Conservation (phyloP, 2,888 invertebrate genomes). For the Eudasyphora cyanicolor region DNA sequence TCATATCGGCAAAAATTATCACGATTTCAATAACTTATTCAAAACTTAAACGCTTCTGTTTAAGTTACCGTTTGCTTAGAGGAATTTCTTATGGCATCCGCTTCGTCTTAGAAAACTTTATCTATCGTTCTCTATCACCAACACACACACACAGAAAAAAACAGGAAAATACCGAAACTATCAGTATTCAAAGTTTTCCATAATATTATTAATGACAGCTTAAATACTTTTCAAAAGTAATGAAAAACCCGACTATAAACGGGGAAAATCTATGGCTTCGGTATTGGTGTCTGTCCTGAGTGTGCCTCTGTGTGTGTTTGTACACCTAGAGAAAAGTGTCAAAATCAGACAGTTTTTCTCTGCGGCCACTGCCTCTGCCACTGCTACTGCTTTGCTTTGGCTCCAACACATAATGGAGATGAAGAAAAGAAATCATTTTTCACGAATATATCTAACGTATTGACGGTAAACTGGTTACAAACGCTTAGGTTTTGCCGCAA, state of each 20-base stretch:
- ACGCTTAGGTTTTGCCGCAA: background rate
- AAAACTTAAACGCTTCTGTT: background rate
- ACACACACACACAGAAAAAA: too few relatives aligned
- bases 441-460: background rate
- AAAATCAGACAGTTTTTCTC: slow-evolving; percentile 16
- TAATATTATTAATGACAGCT: slow-evolving; percentile 62
- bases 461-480: slow-evolving; percentile 12
- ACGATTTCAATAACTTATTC: background rate
- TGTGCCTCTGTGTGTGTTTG: background rate
- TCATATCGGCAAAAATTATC: background rate
- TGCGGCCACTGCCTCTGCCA: background rate
- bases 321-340: slow-evolving; percentile 9
- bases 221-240: slow-evolving; percentile 53
- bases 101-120: background rate
- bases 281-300: too few relatives aligned
- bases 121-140: background rate
- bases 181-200: slow-evolving; percentile 45
- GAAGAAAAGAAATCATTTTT: slow-evolving; percentile 24
- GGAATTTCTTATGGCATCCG: background rate
- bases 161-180: background rate
- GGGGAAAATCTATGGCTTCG: background rate
- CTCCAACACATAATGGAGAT: background rate
- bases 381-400: too few relatives aligned
- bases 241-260: slow-evolving; percentile 10
- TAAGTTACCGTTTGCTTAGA: background rate